Base-by-base conservation (phyloP, 92 coral and sea anemone genomes). In the Paramuricea clavata region DNA sequence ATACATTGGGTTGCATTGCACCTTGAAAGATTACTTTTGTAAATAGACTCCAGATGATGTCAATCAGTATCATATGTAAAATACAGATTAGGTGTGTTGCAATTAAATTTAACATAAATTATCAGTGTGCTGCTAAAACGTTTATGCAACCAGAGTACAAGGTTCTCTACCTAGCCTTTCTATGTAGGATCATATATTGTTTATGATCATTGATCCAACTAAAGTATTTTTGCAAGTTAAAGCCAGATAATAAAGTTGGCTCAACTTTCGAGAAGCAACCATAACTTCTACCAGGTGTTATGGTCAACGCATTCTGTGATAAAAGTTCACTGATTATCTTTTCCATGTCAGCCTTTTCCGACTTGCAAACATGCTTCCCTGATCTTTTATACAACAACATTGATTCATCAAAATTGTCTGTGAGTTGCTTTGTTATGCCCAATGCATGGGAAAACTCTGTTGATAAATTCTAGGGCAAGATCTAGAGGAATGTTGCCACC, bases 121-220 rank as follows among this genome's bases (percentile, higher is more conserved):
- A n/a, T n/a, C n/a, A n/a, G n/a, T n/a, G n/a, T n/a, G 39, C 27
- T 27, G 54, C 30, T 30, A 27, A 34, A 74, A 54, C 27, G 16
- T 31, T 27, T 6, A 39, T 39, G 44, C 44, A 39, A 10, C 4
- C 44, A 39, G 44, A 39, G 44, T 39, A 61, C 33, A 61, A 27
- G 41, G 32, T 74, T 25, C 56, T 6, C 68, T 78, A 86, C 15
- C 81, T 81, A 1, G 93, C 87, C 23, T 86, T 57, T 25, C 93
- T 86, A 49, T 81, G 30, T 15, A 80, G 23, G 44, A 69, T 31
- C 47, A 89, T 85, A 30, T 89, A 69, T 54, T 89, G 78, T 49
- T 86, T 89, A 49, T 89, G 90, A 19, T 89, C 57, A 80, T 65
- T 70, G n/a, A 89, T 89, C 93, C 90, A 89, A 11, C 27, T 57